These are phyloP conservation scores for Sebastes flavidus DNA, from an alignment of 2,797 vertebrate species.

Conservation along the genomic window DNA sequence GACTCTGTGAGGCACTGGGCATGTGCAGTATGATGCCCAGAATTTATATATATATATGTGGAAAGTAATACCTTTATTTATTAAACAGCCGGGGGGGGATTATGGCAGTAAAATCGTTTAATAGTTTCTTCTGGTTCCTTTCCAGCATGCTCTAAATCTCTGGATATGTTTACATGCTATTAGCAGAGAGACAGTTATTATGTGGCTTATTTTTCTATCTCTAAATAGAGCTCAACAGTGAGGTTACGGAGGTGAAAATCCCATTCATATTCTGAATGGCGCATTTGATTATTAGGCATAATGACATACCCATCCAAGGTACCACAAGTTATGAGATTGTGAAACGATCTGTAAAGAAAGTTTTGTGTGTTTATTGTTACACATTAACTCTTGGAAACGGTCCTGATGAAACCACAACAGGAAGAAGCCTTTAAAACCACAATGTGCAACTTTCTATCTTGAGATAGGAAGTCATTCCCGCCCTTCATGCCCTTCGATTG, in stretches of 20 bases:
- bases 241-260: no score
- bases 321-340: no score
- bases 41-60: background rate
- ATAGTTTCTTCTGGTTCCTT: constrained; percentile 14
- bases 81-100: background rate
- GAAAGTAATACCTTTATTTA: constrained; percentile 23
- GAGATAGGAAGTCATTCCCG: background rate
- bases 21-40: background rate
- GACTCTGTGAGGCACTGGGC: background rate
- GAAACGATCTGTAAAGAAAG: background rate
- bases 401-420: background rate
- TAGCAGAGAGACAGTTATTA: background rate
- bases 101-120: constrained; percentile 18
- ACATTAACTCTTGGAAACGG: background rate
- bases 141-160: constrained; percentile 14
- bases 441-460: constrained; percentile 19
- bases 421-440: constrained; percentile 8
- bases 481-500: background rate
- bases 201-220: constrained; percentile 15
- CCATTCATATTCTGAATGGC: no score
- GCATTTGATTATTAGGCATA: no score
- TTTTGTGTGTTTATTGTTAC: background rate
- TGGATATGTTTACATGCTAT: constrained; percentile 11
- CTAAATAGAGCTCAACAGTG: background rate
- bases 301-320: no score